A percentile compares a stretch with the other conserved stretches of the same genome.
Conservation (phyloP, 2,888 invertebrate species). For the Agrilus cyanescens region DNA sequence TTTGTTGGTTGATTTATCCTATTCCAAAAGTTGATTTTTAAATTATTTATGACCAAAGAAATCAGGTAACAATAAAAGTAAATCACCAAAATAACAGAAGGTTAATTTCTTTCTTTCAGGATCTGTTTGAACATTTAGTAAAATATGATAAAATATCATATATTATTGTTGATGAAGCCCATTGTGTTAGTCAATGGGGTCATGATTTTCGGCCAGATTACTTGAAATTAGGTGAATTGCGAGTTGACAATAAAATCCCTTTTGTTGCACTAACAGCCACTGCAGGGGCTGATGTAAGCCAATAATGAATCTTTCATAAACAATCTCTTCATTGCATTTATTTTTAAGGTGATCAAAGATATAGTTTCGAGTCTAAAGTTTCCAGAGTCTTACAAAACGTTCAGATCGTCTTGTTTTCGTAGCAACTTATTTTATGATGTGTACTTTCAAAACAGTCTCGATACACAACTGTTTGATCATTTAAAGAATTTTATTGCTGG, state of each 20-base stretch:
- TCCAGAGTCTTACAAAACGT: slow-evolving; percentile 34
- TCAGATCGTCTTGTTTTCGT: slow-evolving; percentile 82
- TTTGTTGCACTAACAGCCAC: slow-evolving; percentile 95
- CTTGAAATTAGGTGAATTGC: slow-evolving; percentile 67
- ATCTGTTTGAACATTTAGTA: slow-evolving; percentile 53
- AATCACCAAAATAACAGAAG: background rate
- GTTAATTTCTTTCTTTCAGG: slow-evolving; percentile 29
- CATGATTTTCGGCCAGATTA: slow-evolving; percentile 97
- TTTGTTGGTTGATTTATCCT: too few species aligned
- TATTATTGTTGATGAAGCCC: slow-evolving; percentile 94
- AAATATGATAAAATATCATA: slow-evolving; percentile 72
- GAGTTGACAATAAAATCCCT: slow-evolving; percentile 55
- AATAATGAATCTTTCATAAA: background rate
- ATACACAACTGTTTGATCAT: slow-evolving; percentile 64
- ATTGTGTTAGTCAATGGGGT: slow-evolving; percentile 98
- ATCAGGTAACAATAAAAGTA: too few species aligned
- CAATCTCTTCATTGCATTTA: slow-evolving; percentile 2
- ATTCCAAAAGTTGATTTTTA: too few species aligned
- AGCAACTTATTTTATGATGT: slow-evolving; percentile 93
- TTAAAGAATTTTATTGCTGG: slow-evolving; percentile 61
- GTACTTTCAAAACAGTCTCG: slow-evolving; percentile 70
- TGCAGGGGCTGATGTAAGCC: slow-evolving; percentile 53
- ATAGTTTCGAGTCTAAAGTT: slow-evolving; percentile 63
- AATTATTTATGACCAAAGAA: too few species aligned
- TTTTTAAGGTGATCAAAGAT: slow-evolving; percentile 63